Evolutionary conservation across 2,797 vertebrate species (phyloP).

Genomic region (Argentina silus): DNA sequence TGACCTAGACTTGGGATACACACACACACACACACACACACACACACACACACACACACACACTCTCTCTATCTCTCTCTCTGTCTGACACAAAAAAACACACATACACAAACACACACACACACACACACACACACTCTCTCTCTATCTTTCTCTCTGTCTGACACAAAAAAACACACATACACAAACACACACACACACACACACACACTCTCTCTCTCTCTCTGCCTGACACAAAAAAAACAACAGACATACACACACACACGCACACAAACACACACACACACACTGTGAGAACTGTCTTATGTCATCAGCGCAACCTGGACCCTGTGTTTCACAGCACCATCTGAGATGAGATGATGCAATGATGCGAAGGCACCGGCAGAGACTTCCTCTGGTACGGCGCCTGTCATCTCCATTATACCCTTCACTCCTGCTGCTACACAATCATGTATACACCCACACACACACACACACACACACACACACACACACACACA

Average conservation of each 20-base stretch:
- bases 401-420: neutral
- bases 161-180: too few species aligned
- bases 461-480: neutral
- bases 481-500: conserved; percentile 3
- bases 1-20: neutral
- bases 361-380: neutral
- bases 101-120: too few species aligned
- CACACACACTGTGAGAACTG: neutral
- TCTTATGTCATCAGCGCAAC: neutral
- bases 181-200: neutral
- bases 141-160: too few species aligned
- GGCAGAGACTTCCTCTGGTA: neutral
- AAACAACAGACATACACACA: neutral
- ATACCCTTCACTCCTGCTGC: conserved; percentile 1
- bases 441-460: neutral
- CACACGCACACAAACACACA: neutral
- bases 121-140: too few species aligned
- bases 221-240: too few species aligned
- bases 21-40: neutral
- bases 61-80: too few species aligned
- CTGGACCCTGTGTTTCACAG: neutral
- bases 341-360: neutral
- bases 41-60: too few species aligned
- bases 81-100: too few species aligned
- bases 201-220: too few species aligned